Evolutionary conservation across 2,888 invertebrate species (phyloP).

Genomic region (Sphinx pinastri): DNA sequence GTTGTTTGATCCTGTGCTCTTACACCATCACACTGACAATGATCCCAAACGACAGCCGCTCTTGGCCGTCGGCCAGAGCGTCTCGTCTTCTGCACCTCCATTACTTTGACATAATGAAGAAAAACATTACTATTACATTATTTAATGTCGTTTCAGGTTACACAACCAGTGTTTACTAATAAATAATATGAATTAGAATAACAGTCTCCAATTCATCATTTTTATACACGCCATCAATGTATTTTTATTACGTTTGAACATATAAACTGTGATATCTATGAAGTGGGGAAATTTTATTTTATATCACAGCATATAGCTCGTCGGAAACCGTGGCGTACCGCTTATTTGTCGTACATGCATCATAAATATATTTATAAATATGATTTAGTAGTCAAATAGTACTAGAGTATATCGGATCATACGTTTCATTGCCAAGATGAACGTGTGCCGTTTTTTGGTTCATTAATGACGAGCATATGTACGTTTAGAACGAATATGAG

Average conservation of each 20-base stretch:
- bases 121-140: constrained; percentile 14
- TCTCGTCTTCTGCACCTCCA: constrained; percentile 26
- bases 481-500: background rate
- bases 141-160: background rate
- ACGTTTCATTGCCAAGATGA: constrained; percentile 26
- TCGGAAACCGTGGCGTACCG: constrained; percentile 22
- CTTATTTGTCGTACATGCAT: constrained; percentile 15
- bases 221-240: background rate
- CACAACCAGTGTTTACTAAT: background rate
- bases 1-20: constrained; percentile 27
- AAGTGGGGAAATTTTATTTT: constrained; percentile 9
- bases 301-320: background rate
- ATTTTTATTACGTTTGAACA: background rate
- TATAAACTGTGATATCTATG: constrained; percentile 3
- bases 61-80: constrained; percentile 40
- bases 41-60: constrained; percentile 35
- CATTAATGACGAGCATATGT: constrained; percentile 6
- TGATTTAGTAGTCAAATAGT: constrained; percentile 10
- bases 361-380: constrained; percentile 11
- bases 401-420: constrained; percentile 1
- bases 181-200: background rate
- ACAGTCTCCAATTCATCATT: background rate
- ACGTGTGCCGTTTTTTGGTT: constrained; percentile 8
- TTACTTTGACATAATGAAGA: constrained; percentile 16
- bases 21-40: constrained; percentile 32